Conservation (phyloP, 2,797 vertebrate genomes). For the Eulemur mongoz region DNA sequence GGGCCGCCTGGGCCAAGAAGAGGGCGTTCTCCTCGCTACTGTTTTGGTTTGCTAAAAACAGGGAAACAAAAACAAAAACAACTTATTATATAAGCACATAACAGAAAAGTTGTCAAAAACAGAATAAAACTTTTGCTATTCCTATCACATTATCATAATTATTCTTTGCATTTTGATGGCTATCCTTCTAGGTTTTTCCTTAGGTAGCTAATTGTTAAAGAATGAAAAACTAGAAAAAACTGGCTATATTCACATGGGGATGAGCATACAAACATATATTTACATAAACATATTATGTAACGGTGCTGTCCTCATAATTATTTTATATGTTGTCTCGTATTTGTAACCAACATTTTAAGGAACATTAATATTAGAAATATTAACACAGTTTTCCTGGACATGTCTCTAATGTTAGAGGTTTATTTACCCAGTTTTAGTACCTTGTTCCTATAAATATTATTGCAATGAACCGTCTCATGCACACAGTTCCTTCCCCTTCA, state of each 20-base stretch:
- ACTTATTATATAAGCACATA: not conserved
- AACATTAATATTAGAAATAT: not conserved
- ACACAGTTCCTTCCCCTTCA: not conserved
- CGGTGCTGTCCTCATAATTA: not conserved
- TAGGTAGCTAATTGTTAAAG: not conserved
- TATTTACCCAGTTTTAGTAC: not conserved
- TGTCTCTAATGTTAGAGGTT: not conserved
- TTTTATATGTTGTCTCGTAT: not conserved
- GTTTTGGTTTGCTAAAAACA: not conserved
- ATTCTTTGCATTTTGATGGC: not conserved
- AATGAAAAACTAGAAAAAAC: not conserved
- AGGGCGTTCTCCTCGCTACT: not conserved
- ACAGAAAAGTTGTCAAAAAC: not conserved
- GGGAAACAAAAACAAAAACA: not conserved
- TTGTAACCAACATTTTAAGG: not conserved
- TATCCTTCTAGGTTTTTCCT: not conserved
- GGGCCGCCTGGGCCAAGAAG: accelerated
- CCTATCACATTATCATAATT: not conserved
- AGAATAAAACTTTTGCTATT: not conserved
- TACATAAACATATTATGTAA: not conserved
- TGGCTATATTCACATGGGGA: not conserved
- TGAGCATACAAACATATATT: not conserved
- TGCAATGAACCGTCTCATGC: not conserved
- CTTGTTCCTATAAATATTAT: not conserved
- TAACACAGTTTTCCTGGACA: not conserved